phyloP scores from a whole-genome alignment of 2,113 vertebrate genomes.

The Orthochromis indermauri region DNA sequence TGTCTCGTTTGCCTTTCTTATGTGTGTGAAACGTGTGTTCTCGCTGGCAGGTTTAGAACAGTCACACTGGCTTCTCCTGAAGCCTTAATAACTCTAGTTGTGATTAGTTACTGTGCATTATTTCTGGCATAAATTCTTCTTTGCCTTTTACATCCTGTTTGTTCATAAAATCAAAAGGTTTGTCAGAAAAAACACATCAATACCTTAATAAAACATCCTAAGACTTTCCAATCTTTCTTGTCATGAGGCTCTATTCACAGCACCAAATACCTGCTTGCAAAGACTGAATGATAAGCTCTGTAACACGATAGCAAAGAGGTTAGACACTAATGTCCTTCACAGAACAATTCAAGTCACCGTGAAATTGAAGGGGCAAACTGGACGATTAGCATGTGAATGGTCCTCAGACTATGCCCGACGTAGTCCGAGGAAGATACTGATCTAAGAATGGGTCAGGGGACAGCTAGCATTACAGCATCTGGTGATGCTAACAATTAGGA shows the following conservation, averaged over 20 bases:
- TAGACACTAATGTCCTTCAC: constrained; percentile 30
- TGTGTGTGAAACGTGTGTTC: neutral
- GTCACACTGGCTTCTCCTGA: neutral
- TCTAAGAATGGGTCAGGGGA: constrained; percentile 39
- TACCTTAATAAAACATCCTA: neutral
- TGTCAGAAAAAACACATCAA: neutral
- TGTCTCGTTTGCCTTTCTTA: neutral
- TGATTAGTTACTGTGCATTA: neutral
- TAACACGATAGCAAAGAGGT: constrained; percentile 36
- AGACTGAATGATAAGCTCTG: constrained; percentile 20
- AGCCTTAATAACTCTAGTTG: neutral
- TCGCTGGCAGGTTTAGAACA: neutral
- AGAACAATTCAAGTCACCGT: constrained; percentile 8
- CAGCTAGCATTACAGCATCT: constrained; percentile 54
- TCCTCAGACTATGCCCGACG: neutral
- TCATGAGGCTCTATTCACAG: neutral
- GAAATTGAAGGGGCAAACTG: constrained; percentile 11
- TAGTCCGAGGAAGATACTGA: constrained; percentile 32
- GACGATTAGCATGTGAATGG: constrained; percentile 60
- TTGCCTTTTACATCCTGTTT: neutral
- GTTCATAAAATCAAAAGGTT: neutral
- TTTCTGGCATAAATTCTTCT: neutral
- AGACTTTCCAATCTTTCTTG: neutral
- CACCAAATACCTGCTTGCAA: neutral
- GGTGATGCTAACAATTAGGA: constrained; percentile 18